These are phyloP conservation scores for Ctena decussata DNA, from an alignment of 2,888 invertebrate genomes.

Conservation along the genomic window DNA sequence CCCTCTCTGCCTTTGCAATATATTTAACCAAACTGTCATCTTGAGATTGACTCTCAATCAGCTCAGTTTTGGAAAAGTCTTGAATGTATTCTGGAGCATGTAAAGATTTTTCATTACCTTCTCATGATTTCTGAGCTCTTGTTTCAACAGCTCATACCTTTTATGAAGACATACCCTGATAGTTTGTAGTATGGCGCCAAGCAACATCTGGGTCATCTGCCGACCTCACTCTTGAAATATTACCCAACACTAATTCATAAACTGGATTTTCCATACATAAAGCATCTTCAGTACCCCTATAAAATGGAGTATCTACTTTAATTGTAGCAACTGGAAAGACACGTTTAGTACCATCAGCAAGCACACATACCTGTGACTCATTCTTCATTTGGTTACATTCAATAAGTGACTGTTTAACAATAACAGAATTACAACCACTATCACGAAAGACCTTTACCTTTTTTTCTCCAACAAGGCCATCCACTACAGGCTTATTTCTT, in stretches of 20 bases:
- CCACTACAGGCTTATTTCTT: not conserved
- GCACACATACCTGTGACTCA: not conserved
- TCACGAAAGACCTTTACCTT: constrained; percentile 9
- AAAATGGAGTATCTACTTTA: not conserved
- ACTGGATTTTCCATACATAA: not conserved
- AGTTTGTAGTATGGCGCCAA: too few species aligned
- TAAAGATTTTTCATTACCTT: too few species aligned
- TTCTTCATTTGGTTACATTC: not conserved
- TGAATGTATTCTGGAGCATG: too few species aligned
- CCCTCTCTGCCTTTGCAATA: too few species aligned
- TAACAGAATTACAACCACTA: not conserved
- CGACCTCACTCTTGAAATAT: not conserved
- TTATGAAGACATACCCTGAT: not conserved
- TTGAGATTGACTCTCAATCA: too few species aligned
- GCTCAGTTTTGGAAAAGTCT: too few species aligned
- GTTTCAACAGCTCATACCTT: not conserved
- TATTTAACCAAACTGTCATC: too few species aligned
- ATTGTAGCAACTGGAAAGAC: not conserved
- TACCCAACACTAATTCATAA: not conserved
- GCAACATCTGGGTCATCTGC: not conserved
- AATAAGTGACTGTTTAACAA: not conserved
- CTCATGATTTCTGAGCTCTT: not conserved
- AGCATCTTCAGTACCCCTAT: not conserved
- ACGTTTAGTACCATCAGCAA: not conserved
- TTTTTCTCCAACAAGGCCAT: not conserved